Conservation (phyloP, 2,797 vertebrate species). For the Hybognathus amarus region DNA sequence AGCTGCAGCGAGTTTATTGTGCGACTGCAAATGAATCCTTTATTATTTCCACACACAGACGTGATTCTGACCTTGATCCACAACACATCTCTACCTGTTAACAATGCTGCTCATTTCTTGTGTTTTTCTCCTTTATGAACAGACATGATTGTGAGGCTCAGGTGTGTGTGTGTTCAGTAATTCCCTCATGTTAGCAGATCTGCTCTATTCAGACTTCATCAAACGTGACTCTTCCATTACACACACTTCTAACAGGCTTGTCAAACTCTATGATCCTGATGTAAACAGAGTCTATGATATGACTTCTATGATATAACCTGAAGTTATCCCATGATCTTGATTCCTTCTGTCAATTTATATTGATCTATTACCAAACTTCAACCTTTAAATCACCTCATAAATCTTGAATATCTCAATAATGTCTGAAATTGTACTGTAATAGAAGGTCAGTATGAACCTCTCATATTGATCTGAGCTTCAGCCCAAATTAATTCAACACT, state of each 20-base stretch:
- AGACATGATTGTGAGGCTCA: not conserved
- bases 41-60: too few relatives aligned
- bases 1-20: not conserved
- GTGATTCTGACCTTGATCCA: conserved; percentile 1
- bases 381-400: not conserved
- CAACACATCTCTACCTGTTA: not conserved
- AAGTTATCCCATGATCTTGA: not conserved
- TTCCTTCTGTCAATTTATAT: not conserved
- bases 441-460: not conserved
- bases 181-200: not conserved
- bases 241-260: not conserved
- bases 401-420: too few relatives aligned
- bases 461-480: not conserved
- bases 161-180: not conserved
- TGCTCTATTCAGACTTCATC: conserved; percentile 12
- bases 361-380: not conserved
- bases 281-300: not conserved
- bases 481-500: not conserved
- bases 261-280: conserved; percentile 15
- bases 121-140: not conserved
- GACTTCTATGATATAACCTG: too few relatives aligned
- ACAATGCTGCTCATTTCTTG: not conserved
- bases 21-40: not conserved
- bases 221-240: not conserved
- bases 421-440: not conserved